Evolutionary conservation across 2,888 invertebrate genomes (phyloP).

Genomic region (Trissolcus brochymenae): DNA sequence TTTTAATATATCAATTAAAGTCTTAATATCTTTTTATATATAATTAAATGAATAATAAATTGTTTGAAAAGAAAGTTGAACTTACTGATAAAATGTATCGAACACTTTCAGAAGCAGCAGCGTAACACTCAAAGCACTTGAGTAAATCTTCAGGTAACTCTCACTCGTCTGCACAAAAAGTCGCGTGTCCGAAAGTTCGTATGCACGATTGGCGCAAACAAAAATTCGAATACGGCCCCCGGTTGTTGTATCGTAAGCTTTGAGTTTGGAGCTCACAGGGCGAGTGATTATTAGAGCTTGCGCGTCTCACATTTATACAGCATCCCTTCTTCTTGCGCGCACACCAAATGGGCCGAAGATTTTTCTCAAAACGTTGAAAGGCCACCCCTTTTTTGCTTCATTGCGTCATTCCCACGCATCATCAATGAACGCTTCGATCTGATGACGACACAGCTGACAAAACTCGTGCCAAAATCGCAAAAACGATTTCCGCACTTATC

Average conservation of each 20-base stretch:
- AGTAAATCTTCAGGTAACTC: constrained; percentile 17
- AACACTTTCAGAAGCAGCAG: constrained; percentile 7
- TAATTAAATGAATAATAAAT: background rate
- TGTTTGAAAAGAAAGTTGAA: background rate
- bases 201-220: background rate
- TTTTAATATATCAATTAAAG: background rate
- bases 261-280: constrained; percentile 71
- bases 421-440: constrained; percentile 35
- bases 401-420: constrained; percentile 43
- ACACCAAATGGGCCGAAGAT: constrained; percentile 43
- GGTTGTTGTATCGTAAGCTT: constrained; percentile 51
- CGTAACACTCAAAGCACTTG: constrained; percentile 9
- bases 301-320: constrained; percentile 72
- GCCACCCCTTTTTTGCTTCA: constrained; percentile 40
- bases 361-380: constrained; percentile 55
- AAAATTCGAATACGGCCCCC: constrained; percentile 24
- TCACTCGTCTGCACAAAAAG: constrained; percentile 42
- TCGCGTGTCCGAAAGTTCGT: constrained; percentile 15
- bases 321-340: constrained; percentile 62
- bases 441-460: constrained; percentile 23
- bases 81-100: constrained; percentile 16
- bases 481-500: constrained; percentile 2
- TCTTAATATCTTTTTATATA: background rate
- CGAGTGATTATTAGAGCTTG: constrained; percentile 73
- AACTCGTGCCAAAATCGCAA: constrained; percentile 24